Base-by-base conservation (phyloP, 1,140 invertebrate genomes). In the Gonatopus flavifemur region DNA sequence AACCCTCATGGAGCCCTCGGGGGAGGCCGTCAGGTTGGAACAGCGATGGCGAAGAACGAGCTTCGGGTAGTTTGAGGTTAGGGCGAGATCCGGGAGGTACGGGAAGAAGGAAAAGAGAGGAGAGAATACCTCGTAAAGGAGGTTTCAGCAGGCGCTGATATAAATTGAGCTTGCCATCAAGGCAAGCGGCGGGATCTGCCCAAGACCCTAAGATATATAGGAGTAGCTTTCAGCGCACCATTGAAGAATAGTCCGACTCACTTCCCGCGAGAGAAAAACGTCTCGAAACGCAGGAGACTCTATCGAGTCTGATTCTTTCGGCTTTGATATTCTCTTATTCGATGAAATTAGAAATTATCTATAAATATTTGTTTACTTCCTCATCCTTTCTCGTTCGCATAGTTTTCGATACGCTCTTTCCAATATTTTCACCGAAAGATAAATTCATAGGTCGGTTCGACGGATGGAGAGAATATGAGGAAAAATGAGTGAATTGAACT, bases 141-240 rank as follows among this genome's bases (percentile, higher is more conserved):
- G 70, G 67, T 69, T 70, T 73, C 66, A 70, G 56, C 59, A 60
- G 63, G 59, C 64, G 71, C 62, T 72, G 71, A 76, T 76, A 77
- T 76, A 77, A 75, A 77, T 77, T 75, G 72, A 70, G 67, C 67
- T 68, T 65, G 67, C 69, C 72, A 76, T 74, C 68, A 64, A 67
- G 67, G 67, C 64, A 74, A 76, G 67, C 68, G 73, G 60, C 64
- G 50, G 69, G 64, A 72, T 70, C 69, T 74, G 62, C 52, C 57
- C 43, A 47, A 62, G 48, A 51, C 53, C 54, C 47, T 32, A 61
- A 63, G 67, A 67, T 58, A 66, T 66, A 67, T 68, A 61, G 57
- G 48, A 65, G 55, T 58, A 61, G 62, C 58, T 69, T 69, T 65
- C 52, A 58, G 49, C 51, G 40, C 50, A 44, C 55, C 52, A 61